Evolutionary conservation across 2,797 vertebrate genomes (phyloP).

Genomic region (Bradypodion pumilum): DNA sequence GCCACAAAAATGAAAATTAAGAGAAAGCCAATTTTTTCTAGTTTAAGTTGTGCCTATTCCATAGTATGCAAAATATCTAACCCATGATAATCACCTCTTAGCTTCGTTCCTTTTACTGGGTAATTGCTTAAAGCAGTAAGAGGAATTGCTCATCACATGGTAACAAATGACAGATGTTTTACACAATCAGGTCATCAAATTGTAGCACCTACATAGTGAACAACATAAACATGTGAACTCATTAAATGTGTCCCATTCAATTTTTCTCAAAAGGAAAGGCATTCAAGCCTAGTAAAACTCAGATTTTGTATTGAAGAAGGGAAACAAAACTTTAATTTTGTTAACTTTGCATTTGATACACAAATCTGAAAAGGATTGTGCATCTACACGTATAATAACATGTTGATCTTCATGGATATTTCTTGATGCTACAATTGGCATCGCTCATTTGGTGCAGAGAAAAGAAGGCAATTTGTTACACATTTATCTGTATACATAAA

Average conservation of each 20-base stretch:
- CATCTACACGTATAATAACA: neutral
- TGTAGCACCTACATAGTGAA: constrained; percentile 1
- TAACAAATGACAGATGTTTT: constrained; percentile 22
- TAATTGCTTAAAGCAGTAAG: constrained; percentile 19
- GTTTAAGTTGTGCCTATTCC: neutral
- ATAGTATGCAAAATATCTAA: neutral
- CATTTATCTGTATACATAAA: neutral
- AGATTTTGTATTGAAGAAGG: neutral
- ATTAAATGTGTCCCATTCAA: constrained; percentile 13
- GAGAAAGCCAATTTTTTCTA: neutral
- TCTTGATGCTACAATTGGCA: neutral
- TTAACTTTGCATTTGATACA: neutral
- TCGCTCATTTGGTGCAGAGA: neutral
- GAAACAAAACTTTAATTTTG: no score
- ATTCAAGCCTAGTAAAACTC: neutral
- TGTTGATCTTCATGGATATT: neutral
- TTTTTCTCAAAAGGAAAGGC: constrained; percentile 15
- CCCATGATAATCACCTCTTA: constrained; percentile 5
- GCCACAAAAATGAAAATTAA: neutral
- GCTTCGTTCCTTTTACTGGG: constrained; percentile 1
- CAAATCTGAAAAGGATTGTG: neutral
- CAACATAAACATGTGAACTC: constrained; percentile 4
- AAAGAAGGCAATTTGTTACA: neutral
- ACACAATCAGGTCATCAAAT: constrained; percentile 22
- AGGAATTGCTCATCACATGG: constrained; percentile 13